A percentile compares a stretch with the other conserved stretches of the same genome.
These are phyloP conservation scores for Actias luna DNA, from an alignment of 2,888 invertebrate genomes.

Conservation along the genomic window DNA sequence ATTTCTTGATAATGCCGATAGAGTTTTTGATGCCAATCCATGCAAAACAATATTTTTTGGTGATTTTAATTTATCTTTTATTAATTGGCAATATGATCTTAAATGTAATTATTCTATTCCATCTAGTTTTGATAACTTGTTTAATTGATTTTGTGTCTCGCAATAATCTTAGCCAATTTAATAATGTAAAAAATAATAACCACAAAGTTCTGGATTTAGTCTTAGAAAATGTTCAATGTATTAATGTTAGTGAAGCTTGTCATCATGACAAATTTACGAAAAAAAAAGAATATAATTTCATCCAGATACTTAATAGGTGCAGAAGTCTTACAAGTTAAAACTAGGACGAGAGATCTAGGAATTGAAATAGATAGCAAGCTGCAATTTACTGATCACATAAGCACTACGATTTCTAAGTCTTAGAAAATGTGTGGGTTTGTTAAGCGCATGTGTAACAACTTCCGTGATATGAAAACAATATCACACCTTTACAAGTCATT, in stretches of 20 bases:
- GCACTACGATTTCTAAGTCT: no score
- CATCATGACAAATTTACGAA: no score
- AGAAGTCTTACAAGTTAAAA: not conserved
- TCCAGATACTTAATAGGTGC: not conserved
- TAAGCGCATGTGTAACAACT: no score
- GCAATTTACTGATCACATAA: no score
- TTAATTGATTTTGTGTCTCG: not conserved
- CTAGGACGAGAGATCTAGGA: not conserved
- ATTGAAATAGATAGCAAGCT: not conserved
- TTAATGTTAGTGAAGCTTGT: not conserved
- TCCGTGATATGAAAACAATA: no score
- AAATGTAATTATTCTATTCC: not conserved
- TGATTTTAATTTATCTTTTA: conserved; percentile 4
- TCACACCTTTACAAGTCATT: no score
- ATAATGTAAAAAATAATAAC: not conserved
- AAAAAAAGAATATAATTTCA: not conserved
- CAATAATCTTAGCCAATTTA: conserved; percentile 3
- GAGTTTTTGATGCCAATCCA: not conserved
- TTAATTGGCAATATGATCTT: not conserved
- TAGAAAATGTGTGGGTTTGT: no score
- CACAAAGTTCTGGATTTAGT: not conserved
- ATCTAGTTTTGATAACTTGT: not conserved
- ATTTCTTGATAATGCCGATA: not conserved
- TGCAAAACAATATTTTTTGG: not conserved
- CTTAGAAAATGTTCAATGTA: not conserved